A percentile compares a stretch with the other conserved stretches of the same genome.
Evolutionary conservation across 2,888 invertebrate species (phyloP).

Genomic region (Drosophila recens): DNA sequence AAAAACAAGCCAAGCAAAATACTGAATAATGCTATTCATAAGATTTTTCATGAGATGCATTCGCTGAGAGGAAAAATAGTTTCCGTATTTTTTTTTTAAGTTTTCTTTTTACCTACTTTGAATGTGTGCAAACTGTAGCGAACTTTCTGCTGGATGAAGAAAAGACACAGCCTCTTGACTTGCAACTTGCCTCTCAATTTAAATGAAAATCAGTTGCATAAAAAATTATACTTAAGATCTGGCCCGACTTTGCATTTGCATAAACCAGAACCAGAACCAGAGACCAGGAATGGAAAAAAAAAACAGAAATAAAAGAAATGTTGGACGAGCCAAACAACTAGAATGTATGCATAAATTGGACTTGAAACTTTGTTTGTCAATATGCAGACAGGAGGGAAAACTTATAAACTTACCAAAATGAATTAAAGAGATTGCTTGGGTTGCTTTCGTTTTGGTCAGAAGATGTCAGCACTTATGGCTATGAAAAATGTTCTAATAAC

Average conservation of each 20-base stretch:
- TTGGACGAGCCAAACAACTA: conserved; percentile 43
- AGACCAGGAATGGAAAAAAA: too few relatives aligned
- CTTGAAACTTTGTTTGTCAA: conserved; percentile 67
- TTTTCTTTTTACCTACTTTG: conserved; percentile 37
- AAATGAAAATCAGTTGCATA: conserved; percentile 77
- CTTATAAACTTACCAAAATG: conserved; percentile 57
- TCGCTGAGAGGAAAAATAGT: conserved; percentile 66
- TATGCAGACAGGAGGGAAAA: conserved; percentile 42
- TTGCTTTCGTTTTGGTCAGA: too few relatives aligned
- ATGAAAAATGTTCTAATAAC: conserved; percentile 21
- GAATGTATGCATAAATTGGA: conserved; percentile 62
- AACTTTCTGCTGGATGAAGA: conserved; percentile 59
- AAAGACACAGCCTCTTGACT: conserved; percentile 51
- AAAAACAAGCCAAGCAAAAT: conserved; percentile 47
- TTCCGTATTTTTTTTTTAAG: conserved; percentile 20
- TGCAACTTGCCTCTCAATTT: conserved; percentile 67
- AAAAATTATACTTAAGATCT: conserved; percentile 60
- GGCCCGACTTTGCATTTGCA: conserved; percentile 57
- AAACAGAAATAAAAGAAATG: conserved; percentile 15
- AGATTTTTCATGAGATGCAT: conserved; percentile 65
- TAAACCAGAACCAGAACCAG: conserved; percentile 36
- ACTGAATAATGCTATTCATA: conserved; percentile 78
- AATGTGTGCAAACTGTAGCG: conserved; percentile 40
- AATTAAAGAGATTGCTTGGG: conserved; percentile 65
- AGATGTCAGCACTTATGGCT: conserved; percentile 20